Percentiles rank a stretch among this genome's conserved stretches.
Evolutionary conservation across 2,113 vertebrate species (phyloP).

Genomic region (Eulemur macaco): DNA sequence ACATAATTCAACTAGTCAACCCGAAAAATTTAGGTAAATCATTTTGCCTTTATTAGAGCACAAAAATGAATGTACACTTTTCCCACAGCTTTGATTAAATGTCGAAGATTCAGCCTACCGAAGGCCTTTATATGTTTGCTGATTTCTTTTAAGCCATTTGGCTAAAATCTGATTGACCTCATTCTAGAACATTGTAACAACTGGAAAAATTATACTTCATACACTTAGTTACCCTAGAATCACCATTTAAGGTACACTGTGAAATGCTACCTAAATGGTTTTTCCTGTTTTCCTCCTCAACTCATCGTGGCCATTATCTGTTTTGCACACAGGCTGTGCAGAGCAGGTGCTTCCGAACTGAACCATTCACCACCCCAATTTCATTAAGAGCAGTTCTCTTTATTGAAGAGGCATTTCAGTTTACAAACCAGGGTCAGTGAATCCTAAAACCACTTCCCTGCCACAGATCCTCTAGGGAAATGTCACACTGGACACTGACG

Average conservation of each 20-base stretch:
- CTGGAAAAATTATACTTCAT: fast-evolving
- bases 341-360: neutral
- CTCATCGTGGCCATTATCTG: fast-evolving
- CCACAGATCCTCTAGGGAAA: fast-evolving
- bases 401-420: neutral
- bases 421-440: fast-evolving
- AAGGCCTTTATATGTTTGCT: fast-evolving
- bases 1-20: too few relatives aligned
- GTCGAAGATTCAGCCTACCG: neutral
- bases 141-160: too few relatives aligned
- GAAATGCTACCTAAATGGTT: neutral
- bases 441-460: neutral
- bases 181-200: fast-evolving
- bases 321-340: neutral
- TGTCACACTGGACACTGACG: fast-evolving
- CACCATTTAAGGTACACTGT: neutral
- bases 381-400: neutral
- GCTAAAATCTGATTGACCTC: neutral
- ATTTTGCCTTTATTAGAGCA: neutral
- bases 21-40: neutral
- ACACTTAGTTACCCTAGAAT: neutral
- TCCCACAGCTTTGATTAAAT: neutral
- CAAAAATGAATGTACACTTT: neutral
- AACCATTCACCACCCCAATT: fast-evolving
- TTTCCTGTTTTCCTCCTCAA: neutral